Base-by-base conservation (phyloP, 2,797 vertebrate genomes). In the Sebastes itinus region DNA sequence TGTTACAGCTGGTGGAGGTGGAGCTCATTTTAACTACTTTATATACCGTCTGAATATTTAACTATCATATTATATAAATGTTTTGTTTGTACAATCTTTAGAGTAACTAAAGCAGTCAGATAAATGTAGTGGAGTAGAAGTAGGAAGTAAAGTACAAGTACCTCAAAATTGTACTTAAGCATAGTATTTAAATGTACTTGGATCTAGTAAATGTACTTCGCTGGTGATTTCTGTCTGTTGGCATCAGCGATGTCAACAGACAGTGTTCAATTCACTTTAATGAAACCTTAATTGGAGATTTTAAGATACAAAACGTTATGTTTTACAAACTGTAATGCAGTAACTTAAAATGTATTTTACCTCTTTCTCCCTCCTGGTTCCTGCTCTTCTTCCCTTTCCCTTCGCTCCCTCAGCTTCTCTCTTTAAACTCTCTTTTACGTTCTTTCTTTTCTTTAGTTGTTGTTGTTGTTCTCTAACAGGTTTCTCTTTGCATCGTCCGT, bases 401-500 rank as follows among this genome's bases (percentile, higher is more conserved):
- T 70, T 82, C 58, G 33, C 77, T 78, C 67, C 80, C 79, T 84
- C 42, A 25, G 72, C 60, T 32, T 83, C 85, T 67, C 49, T 22
- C 64, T 77, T 49, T 7, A 20, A 16, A 2, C 60, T 60, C 25
- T 80, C 68, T 78, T 78, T 59, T 28, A 32, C 18, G 27, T 63
- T 82, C 72, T 78, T 49, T 74, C 68, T 74, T 83, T 75, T 77
- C 75, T 91, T 85, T 68, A 0, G 33, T 35, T 38, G 30, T 63
- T 18, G 42, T 46, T 56, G 75, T 67, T 78, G 89, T 85, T 82
- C 81, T 87, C 72, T 82, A 60, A 73, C 65, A 77, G 83, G 80
- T 89, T 90, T 74, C 87, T 67, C 83, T 81, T 70, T 67, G 59
- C 87, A 76, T 84, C 52, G 81, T 83, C 90, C 85, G 38, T 90